Percentiles rank a stretch among this genome's conserved stretches.
Evolutionary conservation across 1,140 invertebrate genomes (phyloP).

Genomic region (Scaptomyza hsui): DNA sequence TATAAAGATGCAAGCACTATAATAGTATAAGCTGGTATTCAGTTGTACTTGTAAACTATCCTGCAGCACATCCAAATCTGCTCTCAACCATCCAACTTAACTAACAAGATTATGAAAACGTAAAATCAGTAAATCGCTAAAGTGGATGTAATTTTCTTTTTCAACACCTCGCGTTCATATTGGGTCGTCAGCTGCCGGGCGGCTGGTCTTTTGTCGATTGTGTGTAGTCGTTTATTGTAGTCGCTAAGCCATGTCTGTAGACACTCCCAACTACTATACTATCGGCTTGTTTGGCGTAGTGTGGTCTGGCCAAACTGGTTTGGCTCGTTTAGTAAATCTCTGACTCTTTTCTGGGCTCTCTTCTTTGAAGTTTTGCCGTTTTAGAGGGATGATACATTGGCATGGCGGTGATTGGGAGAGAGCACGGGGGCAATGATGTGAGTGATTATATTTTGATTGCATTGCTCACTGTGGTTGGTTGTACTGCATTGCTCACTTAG

Average conservation of each 20-base stretch:
- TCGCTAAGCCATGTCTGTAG: slow-evolving; percentile 46
- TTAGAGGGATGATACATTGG: slow-evolving; percentile 79
- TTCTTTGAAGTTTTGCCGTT: slow-evolving; percentile 79
- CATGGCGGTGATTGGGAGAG: slow-evolving; percentile 80
- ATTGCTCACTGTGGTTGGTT: slow-evolving; percentile 82
- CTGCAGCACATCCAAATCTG: slow-evolving; percentile 38
- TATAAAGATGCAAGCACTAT: neutral
- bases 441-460: slow-evolving; percentile 83
- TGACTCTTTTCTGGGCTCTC: slow-evolving; percentile 78
- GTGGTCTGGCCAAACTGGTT: slow-evolving; percentile 70
- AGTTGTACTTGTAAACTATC: slow-evolving; percentile 1
- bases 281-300: slow-evolving; percentile 51
- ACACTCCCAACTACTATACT: slow-evolving; percentile 47
- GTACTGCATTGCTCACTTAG: slow-evolving; percentile 82
- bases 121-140: slow-evolving; percentile 83
- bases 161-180: slow-evolving; percentile 80
- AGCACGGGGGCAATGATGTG: slow-evolving; percentile 82
- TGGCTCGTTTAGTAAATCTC: slow-evolving; percentile 79
- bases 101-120: slow-evolving; percentile 83
- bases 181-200: slow-evolving; percentile 73
- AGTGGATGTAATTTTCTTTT: slow-evolving; percentile 83
- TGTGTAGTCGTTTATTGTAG: slow-evolving; percentile 44
- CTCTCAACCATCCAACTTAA: slow-evolving; percentile 74
- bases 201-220: slow-evolving; percentile 65
- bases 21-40: neutral